Evolutionary conservation across 2,797 vertebrate genomes (phyloP).

Genomic region (Ciconia nigra): DNA sequence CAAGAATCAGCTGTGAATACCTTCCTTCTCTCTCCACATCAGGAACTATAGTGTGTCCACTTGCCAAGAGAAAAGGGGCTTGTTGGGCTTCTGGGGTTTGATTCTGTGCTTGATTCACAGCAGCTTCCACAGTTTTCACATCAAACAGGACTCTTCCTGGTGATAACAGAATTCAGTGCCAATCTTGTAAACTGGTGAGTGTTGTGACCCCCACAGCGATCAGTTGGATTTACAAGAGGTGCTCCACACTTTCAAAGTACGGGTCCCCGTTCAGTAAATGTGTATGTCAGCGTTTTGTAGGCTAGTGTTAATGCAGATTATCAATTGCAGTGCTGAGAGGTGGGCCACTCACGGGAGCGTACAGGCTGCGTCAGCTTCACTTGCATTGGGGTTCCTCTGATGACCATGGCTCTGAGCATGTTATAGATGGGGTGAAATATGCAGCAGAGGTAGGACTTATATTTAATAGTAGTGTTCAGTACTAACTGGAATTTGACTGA

Average conservation of each 20-base stretch:
- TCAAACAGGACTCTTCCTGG: not conserved
- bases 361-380: constrained; percentile 93
- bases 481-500: not conserved
- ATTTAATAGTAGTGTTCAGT: not conserved
- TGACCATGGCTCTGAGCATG: constrained; percentile 89
- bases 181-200: not conserved
- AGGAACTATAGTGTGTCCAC: not conserved
- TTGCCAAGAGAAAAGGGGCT: not conserved
- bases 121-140: not conserved
- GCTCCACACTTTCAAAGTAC: no score
- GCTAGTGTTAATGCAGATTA: not conserved
- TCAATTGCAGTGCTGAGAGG: constrained; percentile 82
- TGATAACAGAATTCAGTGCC: not conserved
- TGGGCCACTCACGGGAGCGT: constrained; percentile 84
- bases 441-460: constrained; percentile 85
- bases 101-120: not conserved
- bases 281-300: not conserved
- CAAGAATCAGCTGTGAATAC: not conserved
- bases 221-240: not conserved
- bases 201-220: not conserved
- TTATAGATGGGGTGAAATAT: constrained; percentile 83
- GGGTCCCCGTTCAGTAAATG: rapidly evolving
- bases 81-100: not conserved
- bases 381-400: constrained; percentile 92
- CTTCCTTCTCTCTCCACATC: not conserved